Evolutionary conservation across 2,888 invertebrate genomes (phyloP).

Genomic region (Lacanobia wlatinum): DNA sequence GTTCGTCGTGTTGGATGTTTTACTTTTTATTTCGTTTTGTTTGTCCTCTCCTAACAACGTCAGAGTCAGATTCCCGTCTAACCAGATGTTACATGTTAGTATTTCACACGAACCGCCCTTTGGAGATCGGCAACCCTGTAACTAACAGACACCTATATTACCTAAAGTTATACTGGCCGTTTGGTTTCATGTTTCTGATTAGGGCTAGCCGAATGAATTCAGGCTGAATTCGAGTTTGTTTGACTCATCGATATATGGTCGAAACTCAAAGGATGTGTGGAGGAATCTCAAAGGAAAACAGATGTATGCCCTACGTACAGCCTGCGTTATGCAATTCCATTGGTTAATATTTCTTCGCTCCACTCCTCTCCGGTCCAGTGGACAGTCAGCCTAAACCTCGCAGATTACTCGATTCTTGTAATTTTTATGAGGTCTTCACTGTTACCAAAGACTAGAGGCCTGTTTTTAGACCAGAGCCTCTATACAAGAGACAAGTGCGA

Average conservation of each 20-base stretch:
- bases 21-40: neutral
- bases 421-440: no score
- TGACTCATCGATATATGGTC: neutral
- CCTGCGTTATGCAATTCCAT: no score
- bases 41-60: neutral
- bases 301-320: neutral
- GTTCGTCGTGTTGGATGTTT: constrained; percentile 1
- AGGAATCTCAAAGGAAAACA: neutral
- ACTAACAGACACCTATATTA: neutral
- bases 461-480: no score
- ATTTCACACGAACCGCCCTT: neutral
- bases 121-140: neutral
- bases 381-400: no score
- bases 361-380: no score
- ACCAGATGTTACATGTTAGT: neutral
- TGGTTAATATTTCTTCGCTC: no score
- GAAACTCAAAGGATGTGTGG: neutral
- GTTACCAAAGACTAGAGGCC: no score
- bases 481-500: no score
- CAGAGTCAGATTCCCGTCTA: neutral
- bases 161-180: neutral
- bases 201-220: no score
- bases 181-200: neutral
- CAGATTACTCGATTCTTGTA: no score
- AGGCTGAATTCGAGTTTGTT: neutral